These are phyloP conservation scores for Euphysa ruthae DNA, from an alignment of 30 jellyfish, hydroid and myxozoan genomes.

Conservation along the genomic window DNA sequence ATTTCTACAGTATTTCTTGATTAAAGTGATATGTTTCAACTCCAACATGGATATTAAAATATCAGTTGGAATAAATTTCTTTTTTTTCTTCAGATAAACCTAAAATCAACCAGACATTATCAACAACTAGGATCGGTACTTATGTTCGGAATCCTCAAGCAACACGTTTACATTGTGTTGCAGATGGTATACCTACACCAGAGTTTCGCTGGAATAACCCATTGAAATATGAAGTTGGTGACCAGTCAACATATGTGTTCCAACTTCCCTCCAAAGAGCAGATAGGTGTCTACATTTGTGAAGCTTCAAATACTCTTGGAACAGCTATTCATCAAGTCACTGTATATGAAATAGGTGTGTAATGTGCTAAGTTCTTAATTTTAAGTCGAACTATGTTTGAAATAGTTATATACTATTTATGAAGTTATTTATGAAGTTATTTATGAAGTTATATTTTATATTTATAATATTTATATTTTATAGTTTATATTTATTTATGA, in stretches of 20 bases:
- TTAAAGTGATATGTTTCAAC: no score
- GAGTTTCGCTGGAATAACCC: constrained; percentile 46
- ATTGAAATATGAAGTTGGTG: constrained; percentile 22
- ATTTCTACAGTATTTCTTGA: no score
- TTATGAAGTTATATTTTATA: no score
- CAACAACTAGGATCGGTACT: constrained; percentile 39
- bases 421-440: no score
- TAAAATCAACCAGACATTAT: constrained; percentile 22
- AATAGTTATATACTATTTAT: no score
- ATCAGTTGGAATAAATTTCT: no score
- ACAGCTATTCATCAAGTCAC: constrained; percentile 22
- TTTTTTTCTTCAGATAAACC: constrained; percentile 45
- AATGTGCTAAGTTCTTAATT: no score
- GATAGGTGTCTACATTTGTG: constrained; percentile 54
- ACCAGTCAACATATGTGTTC: constrained; percentile 4
- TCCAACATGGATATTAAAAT: no score
- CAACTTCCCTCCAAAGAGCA: constrained; percentile 28
- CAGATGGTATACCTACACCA: constrained; percentile 67
- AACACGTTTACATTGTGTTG: constrained; percentile 42
- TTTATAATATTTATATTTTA: no score
- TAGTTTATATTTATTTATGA: no score
- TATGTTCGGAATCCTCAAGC: constrained; percentile 51
- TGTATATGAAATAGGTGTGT: constrained; percentile 46
- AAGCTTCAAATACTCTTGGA: constrained; percentile 49
- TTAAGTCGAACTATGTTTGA: no score